These are phyloP conservation scores for Orycteropus afer DNA, from an alignment of 2,113 vertebrate genomes.

Conservation along the genomic window DNA sequence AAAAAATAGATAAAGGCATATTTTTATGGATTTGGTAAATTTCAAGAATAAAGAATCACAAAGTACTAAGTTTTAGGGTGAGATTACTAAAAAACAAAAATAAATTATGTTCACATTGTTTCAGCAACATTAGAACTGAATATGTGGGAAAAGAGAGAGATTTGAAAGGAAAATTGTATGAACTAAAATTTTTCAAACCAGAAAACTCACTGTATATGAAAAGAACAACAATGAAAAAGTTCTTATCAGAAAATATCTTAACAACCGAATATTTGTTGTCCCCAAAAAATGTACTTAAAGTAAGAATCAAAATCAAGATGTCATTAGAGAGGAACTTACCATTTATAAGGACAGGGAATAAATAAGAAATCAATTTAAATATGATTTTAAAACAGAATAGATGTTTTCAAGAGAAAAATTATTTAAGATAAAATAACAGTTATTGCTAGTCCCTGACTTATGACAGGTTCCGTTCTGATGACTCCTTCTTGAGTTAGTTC, in stretches of 20 bases:
- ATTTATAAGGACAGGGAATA: conserved; percentile 25
- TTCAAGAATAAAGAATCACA: neutral
- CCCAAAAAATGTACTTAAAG: conserved; percentile 47
- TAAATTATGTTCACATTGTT: neutral
- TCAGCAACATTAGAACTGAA: neutral
- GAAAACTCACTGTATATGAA: neutral
- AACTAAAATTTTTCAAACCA: neutral
- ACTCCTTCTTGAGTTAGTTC: neutral
- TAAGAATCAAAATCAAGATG: conserved; percentile 67
- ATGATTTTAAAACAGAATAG: conserved; percentile 24
- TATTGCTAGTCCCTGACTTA: neutral
- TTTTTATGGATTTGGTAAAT: neutral
- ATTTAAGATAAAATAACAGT: conserved; percentile 23
- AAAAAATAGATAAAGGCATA: neutral
- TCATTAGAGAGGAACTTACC: conserved; percentile 61
- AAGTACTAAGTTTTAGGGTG: neutral
- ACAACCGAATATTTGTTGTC: conserved; percentile 55
- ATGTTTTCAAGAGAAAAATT: conserved; percentile 46
- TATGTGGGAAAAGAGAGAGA: neutral
- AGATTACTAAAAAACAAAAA: neutral
- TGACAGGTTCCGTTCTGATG: neutral
- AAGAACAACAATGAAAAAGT: neutral
- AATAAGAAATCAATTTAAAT: conserved; percentile 67
- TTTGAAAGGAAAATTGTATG: neutral
- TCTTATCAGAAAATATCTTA: conserved; percentile 41